Conservation (phyloP, 2,888 invertebrate species). For the Pristionchus maxplancki region DNA sequence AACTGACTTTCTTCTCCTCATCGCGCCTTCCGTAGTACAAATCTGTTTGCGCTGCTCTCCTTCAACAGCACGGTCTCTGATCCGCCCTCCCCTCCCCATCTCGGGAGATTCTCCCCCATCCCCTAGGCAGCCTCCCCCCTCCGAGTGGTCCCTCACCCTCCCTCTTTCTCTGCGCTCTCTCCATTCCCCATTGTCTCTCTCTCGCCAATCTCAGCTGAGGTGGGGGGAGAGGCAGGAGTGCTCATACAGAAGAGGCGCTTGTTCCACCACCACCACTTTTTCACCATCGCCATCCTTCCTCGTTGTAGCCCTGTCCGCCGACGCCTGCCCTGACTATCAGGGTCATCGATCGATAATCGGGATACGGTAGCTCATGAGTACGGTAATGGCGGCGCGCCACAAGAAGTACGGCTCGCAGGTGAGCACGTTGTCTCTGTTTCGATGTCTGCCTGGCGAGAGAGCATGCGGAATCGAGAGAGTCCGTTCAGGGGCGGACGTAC, state of each 20-base stretch:
- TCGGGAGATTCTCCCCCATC: neutral
- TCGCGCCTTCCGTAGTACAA: neutral
- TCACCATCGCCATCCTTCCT: neutral
- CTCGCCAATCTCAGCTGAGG: slow-evolving; percentile 13
- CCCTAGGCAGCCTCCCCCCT: neutral
- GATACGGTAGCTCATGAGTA: neutral
- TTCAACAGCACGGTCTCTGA: slow-evolving; percentile 8
- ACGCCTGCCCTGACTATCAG: slow-evolving; percentile 3
- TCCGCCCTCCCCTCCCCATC: neutral
- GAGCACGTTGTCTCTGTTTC: neutral
- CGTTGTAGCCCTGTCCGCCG: too few species aligned
- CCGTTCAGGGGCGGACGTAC: slow-evolving; percentile 42
- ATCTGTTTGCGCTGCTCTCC: slow-evolving; percentile 19
- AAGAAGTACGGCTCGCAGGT: slow-evolving; percentile 44
- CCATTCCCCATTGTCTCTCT: neutral
- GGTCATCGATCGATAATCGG: neutral
- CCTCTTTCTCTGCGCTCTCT: slow-evolving; percentile 18
- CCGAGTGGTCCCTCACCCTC: neutral
- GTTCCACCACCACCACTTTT: slow-evolving; percentile 30
- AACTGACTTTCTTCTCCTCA: slow-evolving; percentile 26
- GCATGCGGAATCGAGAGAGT: neutral
- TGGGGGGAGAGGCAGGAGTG: neutral
- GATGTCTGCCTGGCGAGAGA: neutral
- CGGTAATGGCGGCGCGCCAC: slow-evolving; percentile 43
- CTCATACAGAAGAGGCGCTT: slow-evolving; percentile 25